These are phyloP conservation scores for Copsychus sechellarum DNA, from an alignment of 2,113 vertebrate genomes.

Conservation along the genomic window DNA sequence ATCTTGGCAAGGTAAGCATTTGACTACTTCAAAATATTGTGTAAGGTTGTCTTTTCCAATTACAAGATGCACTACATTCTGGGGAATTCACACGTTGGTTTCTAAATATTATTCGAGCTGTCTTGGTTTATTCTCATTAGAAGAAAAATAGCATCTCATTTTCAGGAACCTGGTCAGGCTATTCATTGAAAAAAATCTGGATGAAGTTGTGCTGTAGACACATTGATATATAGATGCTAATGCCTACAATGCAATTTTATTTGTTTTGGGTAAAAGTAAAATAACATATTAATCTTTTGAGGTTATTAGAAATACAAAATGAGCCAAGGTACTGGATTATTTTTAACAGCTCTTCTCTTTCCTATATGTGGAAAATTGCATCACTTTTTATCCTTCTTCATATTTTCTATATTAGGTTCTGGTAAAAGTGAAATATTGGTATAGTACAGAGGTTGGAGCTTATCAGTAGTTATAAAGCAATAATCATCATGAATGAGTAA, in stretches of 20 bases:
- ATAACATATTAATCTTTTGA: background rate
- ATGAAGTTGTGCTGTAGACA: background rate
- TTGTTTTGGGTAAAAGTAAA: background rate
- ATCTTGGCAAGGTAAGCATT: background rate
- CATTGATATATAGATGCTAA: background rate
- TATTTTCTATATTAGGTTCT: background rate
- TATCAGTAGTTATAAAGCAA: background rate
- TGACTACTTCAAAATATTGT: background rate
- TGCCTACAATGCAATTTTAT: background rate
- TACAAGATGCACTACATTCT: background rate
- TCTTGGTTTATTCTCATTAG: background rate
- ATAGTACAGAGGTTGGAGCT: background rate
- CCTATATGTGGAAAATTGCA: background rate
- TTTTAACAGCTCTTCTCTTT: background rate
- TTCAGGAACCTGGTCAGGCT: background rate
- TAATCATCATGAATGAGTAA: background rate
- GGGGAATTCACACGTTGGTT: background rate
- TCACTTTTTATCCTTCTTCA: background rate
- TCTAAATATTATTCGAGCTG: background rate
- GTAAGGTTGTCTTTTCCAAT: background rate
- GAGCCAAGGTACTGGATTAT: background rate
- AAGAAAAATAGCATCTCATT: background rate
- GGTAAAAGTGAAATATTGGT: background rate
- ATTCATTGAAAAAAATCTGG: background rate
- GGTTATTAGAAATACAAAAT: background rate